These are phyloP conservation scores for Mastacembelus armatus DNA, from an alignment of 2,797 vertebrate species.

Conservation along the genomic window DNA sequence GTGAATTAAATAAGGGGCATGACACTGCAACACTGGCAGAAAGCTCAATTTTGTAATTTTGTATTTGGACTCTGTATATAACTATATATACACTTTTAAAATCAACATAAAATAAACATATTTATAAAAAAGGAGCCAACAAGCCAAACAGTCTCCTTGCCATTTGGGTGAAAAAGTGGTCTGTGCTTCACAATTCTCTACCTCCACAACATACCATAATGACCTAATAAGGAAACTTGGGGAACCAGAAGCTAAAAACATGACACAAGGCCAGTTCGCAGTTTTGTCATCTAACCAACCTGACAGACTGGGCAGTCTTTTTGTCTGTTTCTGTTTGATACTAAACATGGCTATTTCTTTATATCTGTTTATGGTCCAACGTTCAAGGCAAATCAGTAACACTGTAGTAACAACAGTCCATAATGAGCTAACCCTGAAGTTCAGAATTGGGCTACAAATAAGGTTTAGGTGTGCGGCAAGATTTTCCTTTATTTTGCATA, in stretches of 20 bases:
- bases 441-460: not conserved
- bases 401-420: not conserved
- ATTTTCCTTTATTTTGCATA: constrained; percentile 1
- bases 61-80: not conserved
- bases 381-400: not conserved
- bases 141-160: constrained; percentile 10
- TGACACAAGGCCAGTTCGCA: constrained; percentile 29
- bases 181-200: constrained; percentile 53
- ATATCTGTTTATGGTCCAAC: not conserved
- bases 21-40: not conserved
- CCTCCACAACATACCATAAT: constrained; percentile 58
- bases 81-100: not conserved
- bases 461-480: not conserved
- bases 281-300: constrained; percentile 34
- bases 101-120: not conserved
- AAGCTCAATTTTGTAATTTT: not conserved
- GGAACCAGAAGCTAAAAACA: constrained; percentile 48
- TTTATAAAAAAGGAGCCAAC: constrained; percentile 14
- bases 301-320: not conserved
- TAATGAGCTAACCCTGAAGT: not conserved
- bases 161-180: constrained; percentile 40
- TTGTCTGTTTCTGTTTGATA: not conserved
- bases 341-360: not conserved
- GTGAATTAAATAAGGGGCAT: constrained; percentile 1
- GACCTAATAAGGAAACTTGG: constrained; percentile 58